Base-by-base conservation (phyloP, 1,140 invertebrate species). In the Sesamia nonagrioides region DNA sequence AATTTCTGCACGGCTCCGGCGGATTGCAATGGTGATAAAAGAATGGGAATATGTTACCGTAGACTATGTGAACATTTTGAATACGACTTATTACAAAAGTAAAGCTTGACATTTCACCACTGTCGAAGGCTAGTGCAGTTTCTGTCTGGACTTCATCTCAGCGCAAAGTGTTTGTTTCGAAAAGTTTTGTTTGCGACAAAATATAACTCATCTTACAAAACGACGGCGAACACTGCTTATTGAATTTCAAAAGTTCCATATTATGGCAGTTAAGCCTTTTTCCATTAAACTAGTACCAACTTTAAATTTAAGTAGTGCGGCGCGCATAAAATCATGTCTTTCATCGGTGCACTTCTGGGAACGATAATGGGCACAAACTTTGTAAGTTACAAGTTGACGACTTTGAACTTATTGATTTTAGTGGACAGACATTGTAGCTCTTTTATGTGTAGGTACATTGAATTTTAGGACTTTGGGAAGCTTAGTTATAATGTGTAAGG, bases 271-370 rank as follows among this genome's bases (percentile, higher is more conserved):
- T 56, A 11, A 61, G 37, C 13, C 37, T 61, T 35, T 61, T 60
- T 61, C 58, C 33, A 37, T 61, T 61, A 61, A 61, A 61, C 33
- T 61, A 0, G 33, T n/a, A 37, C 27, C 33, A 61, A 61, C 33
- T 61, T 56, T 13, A 42, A 42, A 5, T 42, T 18, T 21, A 56
- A 56, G 54, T 56, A 27, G 1, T 11, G 21, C 8, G 21, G 27
- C 54, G 18, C 27, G 54, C 54, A 27, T 56, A 56, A 56, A 56
- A 56, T 56, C 54, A 56, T 9, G 54, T 11, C 11, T 56, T 56
- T 56, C 21, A 27, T 56, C 21, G 54, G 2, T 56, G 18, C 21
- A 56, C 9, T 13, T 11, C 9, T 27, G 27, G 18, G 13, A 9
- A 21, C 54, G 9, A 56, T n/a, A 56, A 27, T 56, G 4, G 8